phyloP scores from a whole-genome alignment of 2,888 invertebrate species.

The Eristalis pertinax region DNA sequence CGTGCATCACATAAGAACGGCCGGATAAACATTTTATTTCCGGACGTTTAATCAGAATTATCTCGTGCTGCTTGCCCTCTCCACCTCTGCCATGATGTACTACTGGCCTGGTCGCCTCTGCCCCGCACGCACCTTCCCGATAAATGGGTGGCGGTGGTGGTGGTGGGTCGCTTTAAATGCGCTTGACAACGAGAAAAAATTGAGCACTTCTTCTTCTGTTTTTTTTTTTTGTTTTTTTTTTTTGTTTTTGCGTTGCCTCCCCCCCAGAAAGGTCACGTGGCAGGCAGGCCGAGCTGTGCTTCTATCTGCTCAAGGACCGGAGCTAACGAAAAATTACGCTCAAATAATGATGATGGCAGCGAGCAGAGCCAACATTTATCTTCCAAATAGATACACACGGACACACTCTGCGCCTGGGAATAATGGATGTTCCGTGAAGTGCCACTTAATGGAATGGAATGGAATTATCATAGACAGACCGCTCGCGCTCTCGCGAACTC shows the following conservation, averaged over 20 bases:
- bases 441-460: slow-evolving; percentile 69
- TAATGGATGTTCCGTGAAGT: slow-evolving; percentile 71
- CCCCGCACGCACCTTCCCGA: slow-evolving; percentile 19
- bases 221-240: too few species aligned
- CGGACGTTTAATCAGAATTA: slow-evolving; percentile 72
- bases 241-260: too few species aligned
- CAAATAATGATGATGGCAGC: slow-evolving; percentile 59
- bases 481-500: slow-evolving; percentile 35
- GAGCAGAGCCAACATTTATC: slow-evolving; percentile 59
- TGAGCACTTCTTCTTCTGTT: neutral
- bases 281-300: neutral
- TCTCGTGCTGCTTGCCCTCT: slow-evolving; percentile 27
- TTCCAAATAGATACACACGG: slow-evolving; percentile 51
- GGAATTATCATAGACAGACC: slow-evolving; percentile 62
- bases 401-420: slow-evolving; percentile 25
- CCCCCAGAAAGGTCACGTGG: slow-evolving; percentile 46
- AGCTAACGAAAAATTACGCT: slow-evolving; percentile 62
- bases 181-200: slow-evolving; percentile 37
- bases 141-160: too few species aligned
- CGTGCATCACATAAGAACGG: slow-evolving; percentile 69
- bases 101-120: neutral
- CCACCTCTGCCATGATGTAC: neutral
- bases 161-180: slow-evolving; percentile 56
- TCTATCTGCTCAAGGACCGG: slow-evolving; percentile 12
- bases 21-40: slow-evolving; percentile 72